phyloP scores from a whole-genome alignment of 2,113 vertebrate genomes.

The Zosterops hypoxanthus region DNA sequence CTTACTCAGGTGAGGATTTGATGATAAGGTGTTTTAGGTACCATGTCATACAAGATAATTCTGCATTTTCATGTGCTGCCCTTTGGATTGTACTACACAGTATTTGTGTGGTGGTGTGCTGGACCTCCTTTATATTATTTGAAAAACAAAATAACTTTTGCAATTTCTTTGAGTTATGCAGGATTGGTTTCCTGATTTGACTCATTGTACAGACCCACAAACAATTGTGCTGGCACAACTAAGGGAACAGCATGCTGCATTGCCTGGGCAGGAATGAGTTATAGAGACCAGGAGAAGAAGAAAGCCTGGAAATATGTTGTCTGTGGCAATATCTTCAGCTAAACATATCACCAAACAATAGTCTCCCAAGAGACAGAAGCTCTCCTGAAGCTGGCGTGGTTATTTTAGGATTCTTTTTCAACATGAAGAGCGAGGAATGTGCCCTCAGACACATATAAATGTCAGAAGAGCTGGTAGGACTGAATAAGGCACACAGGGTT shows the following conservation, averaged over 20 bases:
- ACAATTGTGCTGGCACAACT: conserved; percentile 27
- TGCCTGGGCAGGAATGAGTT: conserved; percentile 49
- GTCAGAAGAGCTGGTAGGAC: conserved; percentile 10
- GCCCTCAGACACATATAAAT: conserved; percentile 50
- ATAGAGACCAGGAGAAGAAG: conserved; percentile 44
- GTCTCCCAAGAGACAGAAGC: conserved; percentile 58
- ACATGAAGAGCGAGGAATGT: conserved; percentile 50
- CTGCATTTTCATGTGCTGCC: not conserved
- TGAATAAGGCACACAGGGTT: not conserved
- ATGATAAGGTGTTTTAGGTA: not conserved
- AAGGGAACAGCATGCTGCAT: not conserved
- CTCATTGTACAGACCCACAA: conserved; percentile 14
- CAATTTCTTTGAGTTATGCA: conserved; percentile 6
- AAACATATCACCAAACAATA: conserved; percentile 66
- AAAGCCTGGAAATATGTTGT: conserved; percentile 49
- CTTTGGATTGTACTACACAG: not conserved
- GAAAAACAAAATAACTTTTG: conserved; percentile 12
- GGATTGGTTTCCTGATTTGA: conserved; percentile 14
- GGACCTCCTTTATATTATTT: not conserved
- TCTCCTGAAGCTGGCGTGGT: conserved; percentile 55
- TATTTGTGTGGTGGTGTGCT: not conserved
- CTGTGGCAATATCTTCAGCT: conserved; percentile 61
- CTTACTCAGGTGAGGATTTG: not conserved
- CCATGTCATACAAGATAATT: not conserved
- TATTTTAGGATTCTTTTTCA: conserved; percentile 64